Conservation (phyloP, 2,888 invertebrate species). For the Drosophila suboccidentalis region DNA sequence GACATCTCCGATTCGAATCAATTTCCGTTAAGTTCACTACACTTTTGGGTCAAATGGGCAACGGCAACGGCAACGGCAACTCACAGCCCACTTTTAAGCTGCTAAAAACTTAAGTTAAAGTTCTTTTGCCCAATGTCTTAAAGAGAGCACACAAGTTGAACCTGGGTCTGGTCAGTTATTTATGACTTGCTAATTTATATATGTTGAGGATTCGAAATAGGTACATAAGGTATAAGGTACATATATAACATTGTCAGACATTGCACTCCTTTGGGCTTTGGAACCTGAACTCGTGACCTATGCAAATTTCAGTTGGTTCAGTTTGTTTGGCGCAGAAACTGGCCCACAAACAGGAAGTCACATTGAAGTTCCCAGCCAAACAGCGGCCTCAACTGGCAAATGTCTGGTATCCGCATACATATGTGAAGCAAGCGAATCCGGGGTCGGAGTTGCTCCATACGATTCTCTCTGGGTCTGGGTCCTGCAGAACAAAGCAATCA, state of each 20-base stretch:
- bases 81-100: constrained; percentile 25
- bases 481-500: constrained; percentile 65
- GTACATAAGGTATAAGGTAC: constrained; percentile 10
- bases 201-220: constrained; percentile 17
- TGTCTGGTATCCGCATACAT: constrained; percentile 34
- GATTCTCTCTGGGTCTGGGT: constrained; percentile 74
- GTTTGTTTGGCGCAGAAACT: constrained; percentile 55
- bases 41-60: constrained; percentile 73
- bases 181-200: constrained; percentile 69
- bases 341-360: constrained; percentile 76
- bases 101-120: constrained; percentile 43
- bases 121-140: constrained; percentile 24
- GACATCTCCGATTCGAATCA: constrained; percentile 79
- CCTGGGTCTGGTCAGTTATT: constrained; percentile 64
- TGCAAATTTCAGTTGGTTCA: constrained; percentile 70
- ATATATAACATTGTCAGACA: constrained; percentile 63
- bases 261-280: constrained; percentile 66
- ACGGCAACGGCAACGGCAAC: neutral
- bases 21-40: constrained; percentile 79
- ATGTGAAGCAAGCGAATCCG: constrained; percentile 9
- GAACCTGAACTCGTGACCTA: constrained; percentile 84
- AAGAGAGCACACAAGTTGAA: constrained; percentile 41
- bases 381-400: constrained; percentile 30
- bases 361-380: constrained; percentile 71
- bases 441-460: constrained; percentile 3